Conservation (phyloP, 2,113 vertebrate genomes). For the Cisticola juncidis region DNA sequence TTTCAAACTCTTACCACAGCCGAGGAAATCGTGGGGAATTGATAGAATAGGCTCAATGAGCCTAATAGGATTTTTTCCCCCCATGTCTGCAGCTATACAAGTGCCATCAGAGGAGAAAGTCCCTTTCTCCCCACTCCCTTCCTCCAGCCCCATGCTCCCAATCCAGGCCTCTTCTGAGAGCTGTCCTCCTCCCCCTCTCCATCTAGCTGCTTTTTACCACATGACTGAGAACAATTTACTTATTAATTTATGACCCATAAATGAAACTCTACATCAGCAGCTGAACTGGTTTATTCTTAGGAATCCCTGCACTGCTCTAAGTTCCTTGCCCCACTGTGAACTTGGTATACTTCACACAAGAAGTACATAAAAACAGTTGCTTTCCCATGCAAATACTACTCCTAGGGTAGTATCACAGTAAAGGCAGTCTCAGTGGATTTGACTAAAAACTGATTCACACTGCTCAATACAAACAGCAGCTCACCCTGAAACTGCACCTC, state of each 20-base stretch:
- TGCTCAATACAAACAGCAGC: neutral
- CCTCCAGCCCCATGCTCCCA: neutral
- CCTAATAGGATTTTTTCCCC: neutral
- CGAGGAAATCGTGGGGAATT: neutral
- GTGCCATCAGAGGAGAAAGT: neutral
- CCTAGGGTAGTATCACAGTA: neutral
- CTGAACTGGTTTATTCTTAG: neutral
- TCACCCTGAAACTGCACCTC: neutral
- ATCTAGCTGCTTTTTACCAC: neutral
- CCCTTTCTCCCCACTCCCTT: neutral
- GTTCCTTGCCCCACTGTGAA: neutral
- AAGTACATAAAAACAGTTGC: neutral
- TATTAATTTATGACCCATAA: neutral
- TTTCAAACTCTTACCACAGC: slow-evolving; percentile 30
- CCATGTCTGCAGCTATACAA: neutral
- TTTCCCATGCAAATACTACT: neutral
- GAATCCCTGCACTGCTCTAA: neutral
- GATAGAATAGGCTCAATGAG: neutral
- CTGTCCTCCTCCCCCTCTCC: neutral
- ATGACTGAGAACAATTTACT: neutral
- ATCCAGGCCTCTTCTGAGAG: neutral
- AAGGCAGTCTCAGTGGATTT: neutral
- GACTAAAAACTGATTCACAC: neutral
- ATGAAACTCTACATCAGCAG: neutral
- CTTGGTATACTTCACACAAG: neutral